These are phyloP conservation scores for Sinosuthora webbiana DNA, from an alignment of 2,113 vertebrate species.

Conservation along the genomic window DNA sequence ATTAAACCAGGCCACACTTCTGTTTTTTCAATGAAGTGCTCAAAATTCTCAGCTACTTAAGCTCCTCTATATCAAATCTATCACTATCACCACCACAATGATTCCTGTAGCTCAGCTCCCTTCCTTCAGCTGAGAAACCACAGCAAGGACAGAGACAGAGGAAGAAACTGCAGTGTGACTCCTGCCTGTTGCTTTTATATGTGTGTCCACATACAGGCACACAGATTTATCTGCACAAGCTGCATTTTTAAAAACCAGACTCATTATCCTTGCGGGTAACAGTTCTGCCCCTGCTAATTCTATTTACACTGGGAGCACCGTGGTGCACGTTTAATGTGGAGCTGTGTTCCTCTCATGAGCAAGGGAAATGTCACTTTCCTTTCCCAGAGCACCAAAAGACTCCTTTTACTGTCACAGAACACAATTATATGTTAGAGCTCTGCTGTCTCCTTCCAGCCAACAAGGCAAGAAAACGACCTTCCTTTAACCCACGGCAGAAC, in stretches of 20 bases:
- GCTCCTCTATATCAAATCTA: not conserved
- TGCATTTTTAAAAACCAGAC: not conserved
- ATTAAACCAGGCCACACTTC: not conserved
- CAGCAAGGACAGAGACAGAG: not conserved
- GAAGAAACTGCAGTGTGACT: not conserved
- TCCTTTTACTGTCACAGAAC: slow-evolving; percentile 37
- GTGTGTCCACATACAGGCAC: no score
- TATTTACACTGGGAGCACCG: not conserved
- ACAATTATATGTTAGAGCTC: slow-evolving; percentile 26
- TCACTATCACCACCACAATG: not conserved
- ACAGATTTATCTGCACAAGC: not conserved
- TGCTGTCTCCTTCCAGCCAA: slow-evolving; percentile 33
- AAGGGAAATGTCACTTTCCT: slow-evolving; percentile 24
- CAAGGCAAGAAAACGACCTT: slow-evolving; percentile 52
- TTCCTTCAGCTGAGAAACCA: not conserved
- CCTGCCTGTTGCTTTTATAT: not conserved
- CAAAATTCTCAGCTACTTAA: not conserved
- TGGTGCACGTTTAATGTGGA: not conserved
- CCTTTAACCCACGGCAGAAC: slow-evolving; percentile 40
- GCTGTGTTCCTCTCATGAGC: not conserved
- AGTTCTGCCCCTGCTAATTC: not conserved
- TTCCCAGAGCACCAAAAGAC: slow-evolving; percentile 34
- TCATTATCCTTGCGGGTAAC: not conserved
- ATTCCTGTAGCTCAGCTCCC: not conserved
- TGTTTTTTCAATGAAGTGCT: not conserved